A percentile compares a stretch with the other conserved stretches of the same genome.
Conservation (phyloP, 2,797 vertebrate species). For the Avahi laniger region DNA sequence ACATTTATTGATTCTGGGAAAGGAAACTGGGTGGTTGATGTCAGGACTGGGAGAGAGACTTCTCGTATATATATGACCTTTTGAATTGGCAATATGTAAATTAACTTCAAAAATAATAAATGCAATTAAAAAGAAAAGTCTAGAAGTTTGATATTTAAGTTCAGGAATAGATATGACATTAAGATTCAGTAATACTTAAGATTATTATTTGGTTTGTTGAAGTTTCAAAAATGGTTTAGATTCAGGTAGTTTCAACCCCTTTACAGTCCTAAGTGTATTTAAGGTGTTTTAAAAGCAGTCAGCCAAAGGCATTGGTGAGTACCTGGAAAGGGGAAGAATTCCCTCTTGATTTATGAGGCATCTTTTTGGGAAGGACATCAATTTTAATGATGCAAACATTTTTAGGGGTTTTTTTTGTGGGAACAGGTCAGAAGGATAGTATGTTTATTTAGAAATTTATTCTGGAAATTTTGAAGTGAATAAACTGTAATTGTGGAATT, state of each 20-base stretch:
- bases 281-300: background rate
- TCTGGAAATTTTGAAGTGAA: background rate
- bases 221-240: constrained; percentile 2
- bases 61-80: background rate
- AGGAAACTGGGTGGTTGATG: background rate
- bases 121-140: background rate
- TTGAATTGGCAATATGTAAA: constrained; percentile 2
- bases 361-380: constrained; percentile 21
- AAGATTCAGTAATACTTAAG: constrained; percentile 5
- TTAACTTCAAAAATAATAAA: constrained; percentile 26
- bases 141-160: background rate
- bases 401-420: background rate
- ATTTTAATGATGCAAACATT: background rate
- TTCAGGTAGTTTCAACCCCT: background rate
- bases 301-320: background rate
- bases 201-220: background rate
- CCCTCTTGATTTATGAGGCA: background rate
- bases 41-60: background rate
- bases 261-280: background rate
- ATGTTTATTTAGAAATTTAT: constrained; percentile 36
- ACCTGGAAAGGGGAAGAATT: background rate
- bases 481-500: background rate
- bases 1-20: background rate
- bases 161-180: constrained; percentile 5
- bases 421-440: background rate